Base-by-base conservation (phyloP, 2,888 invertebrate genomes). In the Pseudolycoriella hygida region DNA sequence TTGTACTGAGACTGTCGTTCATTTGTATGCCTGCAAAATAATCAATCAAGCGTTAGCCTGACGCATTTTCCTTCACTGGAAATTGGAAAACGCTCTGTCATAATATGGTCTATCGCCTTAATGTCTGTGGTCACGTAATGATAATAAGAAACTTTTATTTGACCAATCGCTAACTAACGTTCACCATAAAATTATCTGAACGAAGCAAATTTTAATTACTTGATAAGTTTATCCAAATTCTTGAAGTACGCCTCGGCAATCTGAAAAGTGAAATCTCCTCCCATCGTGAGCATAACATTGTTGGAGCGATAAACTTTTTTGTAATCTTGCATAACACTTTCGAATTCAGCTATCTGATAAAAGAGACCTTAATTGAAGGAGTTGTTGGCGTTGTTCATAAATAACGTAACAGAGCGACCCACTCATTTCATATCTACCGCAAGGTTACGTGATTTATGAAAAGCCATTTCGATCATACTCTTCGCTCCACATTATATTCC, bases 181-280 rank as follows among this genome's bases (percentile, higher is more conserved):
- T 6, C 25, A 25, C 8, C 25, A 25, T 25, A 25, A 25, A 25
- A 25, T 25, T 6, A 25, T 25, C 25, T 25, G n/a, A n/a, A n/a
- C 15, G 3, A 34, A 14, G 11, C n/a, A 5, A 12, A 14, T 14
- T 12, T 14, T 31, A 66, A 39, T 44, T 38, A 65, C 64, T 62
- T 73, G 56, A 94, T 90, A 40, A 93, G 67, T 60, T 80, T 85
- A 61, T 93, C 90, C 62, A 92, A 62, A 61, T 89, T 90, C 50
- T 70, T 74, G 64, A 76, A 93, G 76, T 84, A 86, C 61, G 76
- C 73, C 48, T 72, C 67, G 0, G 92, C 89, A 54, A 83, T 76
- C 57, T 81, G 81, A 59, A 85, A 93, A 10, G 82, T 81, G 58
- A 93, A 93, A 65, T 93, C 92, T 20, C 81, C 82, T 1, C 93